These are phyloP conservation scores for Sphaeramia orbicularis DNA, from an alignment of 2,797 vertebrate species.

Conservation along the genomic window DNA sequence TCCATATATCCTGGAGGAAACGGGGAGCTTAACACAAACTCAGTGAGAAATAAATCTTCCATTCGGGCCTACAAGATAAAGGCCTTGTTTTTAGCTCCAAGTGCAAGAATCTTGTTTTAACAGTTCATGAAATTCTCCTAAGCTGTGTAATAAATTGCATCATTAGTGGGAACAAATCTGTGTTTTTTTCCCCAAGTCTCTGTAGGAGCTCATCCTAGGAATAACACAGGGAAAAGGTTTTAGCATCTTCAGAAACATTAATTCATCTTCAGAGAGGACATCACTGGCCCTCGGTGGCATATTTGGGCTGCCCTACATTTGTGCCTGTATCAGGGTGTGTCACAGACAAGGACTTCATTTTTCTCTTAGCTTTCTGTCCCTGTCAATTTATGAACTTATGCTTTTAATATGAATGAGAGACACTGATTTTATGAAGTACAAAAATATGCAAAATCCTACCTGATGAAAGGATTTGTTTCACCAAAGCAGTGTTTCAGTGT, in stretches of 20 bases:
- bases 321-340: constrained; percentile 43
- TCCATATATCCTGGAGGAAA: not conserved
- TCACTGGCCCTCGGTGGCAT: constrained; percentile 29
- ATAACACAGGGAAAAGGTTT: constrained; percentile 15
- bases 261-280: constrained; percentile 35
- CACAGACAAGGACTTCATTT: constrained; percentile 51
- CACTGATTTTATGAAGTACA: constrained; percentile 35
- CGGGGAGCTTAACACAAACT: not conserved
- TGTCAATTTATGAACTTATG: constrained; percentile 7
- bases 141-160: not conserved
- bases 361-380: constrained; percentile 27
- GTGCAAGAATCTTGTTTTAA: no score
- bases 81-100: not conserved
- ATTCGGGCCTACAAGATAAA: not conserved
- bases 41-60: not conserved
- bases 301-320: constrained; percentile 63
- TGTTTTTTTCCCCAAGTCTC: not conserved
- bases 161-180: not conserved
- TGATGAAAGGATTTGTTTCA: constrained; percentile 23
- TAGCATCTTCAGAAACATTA: constrained; percentile 28
- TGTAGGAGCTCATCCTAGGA: constrained; percentile 2
- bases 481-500: not conserved
- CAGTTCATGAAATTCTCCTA: not conserved
- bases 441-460: constrained; percentile 30
- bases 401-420: constrained; percentile 32